Base-by-base conservation (phyloP, 2,113 vertebrate species). In the Leuciscus idus region DNA sequence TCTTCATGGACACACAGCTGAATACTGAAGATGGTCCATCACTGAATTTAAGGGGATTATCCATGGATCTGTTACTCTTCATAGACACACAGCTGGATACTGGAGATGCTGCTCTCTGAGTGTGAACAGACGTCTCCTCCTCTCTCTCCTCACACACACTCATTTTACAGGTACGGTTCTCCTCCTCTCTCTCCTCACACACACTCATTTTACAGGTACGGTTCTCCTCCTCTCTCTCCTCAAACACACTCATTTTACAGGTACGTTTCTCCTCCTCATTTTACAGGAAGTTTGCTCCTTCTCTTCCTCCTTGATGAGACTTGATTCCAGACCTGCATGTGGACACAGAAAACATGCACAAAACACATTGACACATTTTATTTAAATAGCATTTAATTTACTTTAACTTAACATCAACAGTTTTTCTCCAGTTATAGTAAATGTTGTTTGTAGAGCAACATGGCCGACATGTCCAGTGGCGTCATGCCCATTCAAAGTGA, bases 1-100 rank as follows among this genome's bases (percentile, higher is more conserved):
- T 50, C 48, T 50, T 50, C 48, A 50, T 50, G 1, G 48, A 15
- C 48, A 50, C 48, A 50, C 48, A 50, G 48, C 48, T 50, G 48
- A 0, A 50, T 50, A 0, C 48, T 50, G 48, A 1, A 50, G 48
- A 50, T 50, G 11, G 12, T 13, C 48, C 48, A 4, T 50, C 3
- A 13, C 46, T 13, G 46, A 48, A 1, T 0, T 0, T 4, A 12
- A 3, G 46, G 3, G 46, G 46, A 0, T 12, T 1, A 7, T 7
- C 0, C 39, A 39, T 39, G 39, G 39, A 39, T 6, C 0, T 7
- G 11, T 50, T 13, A 50, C 48, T 50, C 48, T 50, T 50, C 48
- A 50, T 13, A 1, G 12, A 50, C 48, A 50, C 48, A 50, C 48
- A 50, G 48, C 12, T 50, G 48, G 3, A 50, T 50, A 4, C 48